Conservation (phyloP, 1,140 invertebrate species). For the Drosophila kikkawai region DNA sequence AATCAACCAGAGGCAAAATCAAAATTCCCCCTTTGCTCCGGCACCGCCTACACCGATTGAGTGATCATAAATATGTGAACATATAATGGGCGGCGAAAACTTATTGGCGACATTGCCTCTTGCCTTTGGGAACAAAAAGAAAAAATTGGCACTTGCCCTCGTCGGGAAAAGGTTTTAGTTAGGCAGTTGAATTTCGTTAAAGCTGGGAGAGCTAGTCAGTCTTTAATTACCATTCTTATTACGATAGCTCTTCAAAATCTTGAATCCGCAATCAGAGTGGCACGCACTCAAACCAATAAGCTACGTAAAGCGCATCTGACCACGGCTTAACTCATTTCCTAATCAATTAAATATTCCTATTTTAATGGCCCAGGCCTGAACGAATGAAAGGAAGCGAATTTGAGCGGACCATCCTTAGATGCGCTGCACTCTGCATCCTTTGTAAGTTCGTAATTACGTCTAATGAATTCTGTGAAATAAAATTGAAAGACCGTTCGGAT, state of each 20-base stretch:
- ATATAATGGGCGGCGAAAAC: slow-evolving; percentile 19
- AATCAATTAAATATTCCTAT: slow-evolving; percentile 80
- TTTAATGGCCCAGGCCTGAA: slow-evolving; percentile 16
- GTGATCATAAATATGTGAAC: slow-evolving; percentile 77
- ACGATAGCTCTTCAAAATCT: not conserved
- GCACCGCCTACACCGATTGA: slow-evolving; percentile 50
- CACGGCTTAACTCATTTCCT: slow-evolving; percentile 66
- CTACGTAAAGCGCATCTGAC: slow-evolving; percentile 19
- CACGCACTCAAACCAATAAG: slow-evolving; percentile 14
- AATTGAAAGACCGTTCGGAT: slow-evolving; percentile 54
- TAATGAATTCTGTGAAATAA: slow-evolving; percentile 74
- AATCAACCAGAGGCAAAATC: slow-evolving; percentile 57
- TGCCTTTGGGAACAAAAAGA: slow-evolving; percentile 10
- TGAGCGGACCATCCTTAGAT: not conserved
- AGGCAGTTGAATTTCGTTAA: not conserved
- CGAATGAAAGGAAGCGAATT: slow-evolving; percentile 33
- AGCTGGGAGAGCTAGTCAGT: not conserved
- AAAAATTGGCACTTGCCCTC: slow-evolving; percentile 53
- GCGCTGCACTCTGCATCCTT: slow-evolving; percentile 36
- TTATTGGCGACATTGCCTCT: slow-evolving; percentile 16
- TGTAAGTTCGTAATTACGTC: slow-evolving; percentile 76
- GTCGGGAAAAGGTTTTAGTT: slow-evolving; percentile 7
- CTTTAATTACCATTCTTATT: not conserved
- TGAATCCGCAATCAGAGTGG: slow-evolving; percentile 1
- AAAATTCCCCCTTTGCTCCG: slow-evolving; percentile 3